Percentiles rank a stretch among this genome's conserved stretches.
These are phyloP conservation scores for Gnathonemus echidnorhynchus DNA, from an alignment of 2,113 vertebrate species.

Conservation along the genomic window DNA sequence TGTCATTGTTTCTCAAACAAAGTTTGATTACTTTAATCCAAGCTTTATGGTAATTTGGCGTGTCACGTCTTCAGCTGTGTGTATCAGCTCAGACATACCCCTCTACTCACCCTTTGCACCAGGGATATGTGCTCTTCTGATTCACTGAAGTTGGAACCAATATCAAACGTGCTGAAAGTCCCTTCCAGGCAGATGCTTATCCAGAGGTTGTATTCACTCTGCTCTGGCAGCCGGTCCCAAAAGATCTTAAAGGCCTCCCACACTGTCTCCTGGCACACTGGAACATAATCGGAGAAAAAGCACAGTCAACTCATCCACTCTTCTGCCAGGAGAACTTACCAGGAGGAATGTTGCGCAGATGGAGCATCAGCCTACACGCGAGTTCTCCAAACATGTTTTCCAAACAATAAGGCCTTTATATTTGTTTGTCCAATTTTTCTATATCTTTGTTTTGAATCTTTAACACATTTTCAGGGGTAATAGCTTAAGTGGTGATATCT, in stretches of 20 bases:
- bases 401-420: background rate
- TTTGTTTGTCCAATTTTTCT: background rate
- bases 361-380: background rate
- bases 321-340: background rate
- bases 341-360: background rate
- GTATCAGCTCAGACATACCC: background rate
- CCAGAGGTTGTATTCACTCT: constrained; percentile 75
- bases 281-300: constrained; percentile 21
- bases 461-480: background rate
- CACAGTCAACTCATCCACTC: background rate
- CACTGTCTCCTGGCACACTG: constrained; percentile 93
- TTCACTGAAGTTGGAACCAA: constrained; percentile 79
- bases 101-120: constrained; percentile 64
- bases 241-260: constrained; percentile 97
- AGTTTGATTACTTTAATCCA: background rate
- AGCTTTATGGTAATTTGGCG: background rate
- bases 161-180: constrained; percentile 65
- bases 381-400: background rate
- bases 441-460: background rate
- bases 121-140: constrained; percentile 76
- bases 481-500: background rate
- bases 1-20: background rate
- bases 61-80: background rate
- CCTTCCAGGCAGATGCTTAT: constrained; percentile 73
- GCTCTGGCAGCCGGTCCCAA: constrained; percentile 83